phyloP scores from a whole-genome alignment of 2,888 invertebrate species.

The Bombylius major region DNA sequence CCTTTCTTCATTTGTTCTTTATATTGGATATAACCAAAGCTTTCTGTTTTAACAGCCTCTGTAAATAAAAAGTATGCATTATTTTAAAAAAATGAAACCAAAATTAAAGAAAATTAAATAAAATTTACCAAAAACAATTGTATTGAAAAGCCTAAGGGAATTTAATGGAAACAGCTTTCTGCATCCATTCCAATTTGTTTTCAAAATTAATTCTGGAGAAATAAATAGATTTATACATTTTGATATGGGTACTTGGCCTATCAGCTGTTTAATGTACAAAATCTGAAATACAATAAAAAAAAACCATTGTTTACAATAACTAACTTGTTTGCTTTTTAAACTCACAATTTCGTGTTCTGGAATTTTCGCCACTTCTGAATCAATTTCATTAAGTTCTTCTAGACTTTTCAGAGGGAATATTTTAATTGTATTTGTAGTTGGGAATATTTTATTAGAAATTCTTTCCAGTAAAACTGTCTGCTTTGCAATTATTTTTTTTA shows the following conservation, averaged over 20 bases:
- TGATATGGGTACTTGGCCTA: neutral
- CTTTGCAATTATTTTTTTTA: neutral
- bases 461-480: neutral
- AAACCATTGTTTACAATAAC: neutral
- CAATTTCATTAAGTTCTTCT: neutral
- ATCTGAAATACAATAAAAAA: neutral
- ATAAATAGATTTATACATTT: neutral
- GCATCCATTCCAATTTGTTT: neutral
- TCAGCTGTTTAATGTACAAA: neutral
- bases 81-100: no score
- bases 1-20: no score
- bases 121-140: neutral
- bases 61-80: no score
- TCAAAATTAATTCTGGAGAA: neutral
- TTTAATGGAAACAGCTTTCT: neutral
- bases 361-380: neutral
- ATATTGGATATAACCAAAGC: no score
- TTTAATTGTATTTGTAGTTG: neutral
- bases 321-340: no score
- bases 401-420: neutral
- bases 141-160: neutral
- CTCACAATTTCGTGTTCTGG: neutral
- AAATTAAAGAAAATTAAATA: no score
- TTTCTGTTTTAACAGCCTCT: no score
- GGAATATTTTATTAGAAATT: neutral